Base-by-base conservation (phyloP, 1,140 invertebrate species). In the Ceratoteleas bidentatus region DNA sequence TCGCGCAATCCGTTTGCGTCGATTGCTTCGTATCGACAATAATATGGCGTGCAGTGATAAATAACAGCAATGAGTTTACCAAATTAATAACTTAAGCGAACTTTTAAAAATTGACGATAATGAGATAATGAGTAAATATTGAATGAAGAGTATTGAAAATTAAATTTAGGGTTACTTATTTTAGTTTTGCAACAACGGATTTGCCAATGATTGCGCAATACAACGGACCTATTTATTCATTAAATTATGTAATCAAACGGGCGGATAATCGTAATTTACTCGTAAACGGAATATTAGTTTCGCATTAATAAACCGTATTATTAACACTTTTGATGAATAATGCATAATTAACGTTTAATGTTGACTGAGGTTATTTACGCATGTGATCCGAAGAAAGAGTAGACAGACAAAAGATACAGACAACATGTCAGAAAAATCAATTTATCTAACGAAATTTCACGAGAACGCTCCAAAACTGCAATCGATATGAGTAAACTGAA, bases 241-340 rank as follows among this genome's bases (percentile, higher is more conserved):
- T 52, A 11, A 62, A 62, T 38, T 50, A 52, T 53, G 34, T 43
- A 53, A 53, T 65, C 33, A 65, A 53, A 9, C 45, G 50, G 14
- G 15, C 45, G 11, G 14, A 53, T 16, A 24, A 53, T 34, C 40
- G 40, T 60, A 47, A 60, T 65, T 53, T 32, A 65, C 49, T 53
- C 10, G 33, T 53, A 15, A 53, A 65, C 47, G 36, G 34, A 53
- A 11, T 65, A 53, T 65, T 52, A 52, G 49, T 53, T 53, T 40
- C 36, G 13, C 47, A 65, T 40, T 38, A 53, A 53, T 43, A 40
- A 65, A 36, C 10, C 10, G 45, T 16, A 34, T 33, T 47, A 33
- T 33, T 11, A 13, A 7, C 24, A 24, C 24, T 24, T 24, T 58
- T 45, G 16, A 45, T 58, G 16, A 24, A 24, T 58, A 15, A 58